Evolutionary conservation across 2,113 vertebrate species (phyloP), one percentile per base, ranked within the genome.

Genomic region (Alaudala cheleensis): DNA sequence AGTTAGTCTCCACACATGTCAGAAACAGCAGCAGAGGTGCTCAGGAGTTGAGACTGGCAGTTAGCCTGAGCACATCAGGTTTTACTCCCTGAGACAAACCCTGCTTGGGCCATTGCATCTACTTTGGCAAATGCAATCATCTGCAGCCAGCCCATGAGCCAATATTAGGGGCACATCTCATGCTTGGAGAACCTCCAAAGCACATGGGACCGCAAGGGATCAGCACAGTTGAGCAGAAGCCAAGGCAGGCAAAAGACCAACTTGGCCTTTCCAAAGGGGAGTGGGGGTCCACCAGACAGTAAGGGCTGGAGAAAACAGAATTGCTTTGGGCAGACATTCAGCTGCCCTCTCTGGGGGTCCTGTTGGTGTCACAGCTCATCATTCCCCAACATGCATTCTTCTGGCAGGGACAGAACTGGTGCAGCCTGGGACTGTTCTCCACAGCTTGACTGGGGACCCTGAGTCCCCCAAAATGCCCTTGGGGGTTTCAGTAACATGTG

Each of bases 181-280:
- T 62, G 89, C 67, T 86, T 96, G 89, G 89, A 92, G 64, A 70
- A 23, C 29, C 23, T 94, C 83, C 94, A 96, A 81, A 83, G 33
- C 76, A 54, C 60, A 3, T 21, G 54, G 39, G 67, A 81, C 42
- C 77, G 62, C 80, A 73, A 34, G 17, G 57, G 61, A 93, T 92
- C 62, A 64, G 49, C 42, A 56, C 19, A 67, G 57, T 47, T 2
- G 17, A 77, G 42, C n/a, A 53, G 80, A 91, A 78, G 51, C 58
- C 71, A 91, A 95, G 89, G 80, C 67, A 91, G 67, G 72, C 67
- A 72, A 57, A 91, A 86, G 50, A 60, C 67, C 91, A 95, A 0
- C 50, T n/a, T 83, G 40, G 45, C 31, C 29, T 82, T 82, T 92
- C 39, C 9, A 14, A 57, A 53, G 31, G 66, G 34, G 51, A 88